Conservation (phyloP, 2,888 invertebrate genomes). For the Coelopa pilipes region DNA sequence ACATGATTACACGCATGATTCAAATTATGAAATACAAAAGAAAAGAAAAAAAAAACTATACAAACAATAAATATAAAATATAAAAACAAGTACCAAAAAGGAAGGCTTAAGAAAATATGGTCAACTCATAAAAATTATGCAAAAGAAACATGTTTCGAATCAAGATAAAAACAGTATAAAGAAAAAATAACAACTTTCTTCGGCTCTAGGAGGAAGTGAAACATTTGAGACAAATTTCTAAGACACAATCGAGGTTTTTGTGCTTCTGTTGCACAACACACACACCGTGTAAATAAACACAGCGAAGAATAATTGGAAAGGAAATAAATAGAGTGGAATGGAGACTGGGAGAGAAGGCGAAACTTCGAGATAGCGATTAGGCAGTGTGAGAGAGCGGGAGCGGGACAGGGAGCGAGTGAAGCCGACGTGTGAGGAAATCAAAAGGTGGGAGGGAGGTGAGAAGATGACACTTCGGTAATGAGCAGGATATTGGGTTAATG, state of each 20-base stretch:
- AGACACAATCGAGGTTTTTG: constrained; percentile 5
- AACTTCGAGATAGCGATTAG: background rate
- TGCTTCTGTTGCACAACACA: background rate
- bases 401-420: background rate
- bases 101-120: too few relatives aligned
- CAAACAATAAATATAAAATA: too few relatives aligned
- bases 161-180: background rate
- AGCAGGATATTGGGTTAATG: too few relatives aligned
- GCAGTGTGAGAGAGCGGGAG: background rate
- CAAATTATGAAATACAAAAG: too few relatives aligned
- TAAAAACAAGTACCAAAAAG: too few relatives aligned
- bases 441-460: background rate
- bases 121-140: too few relatives aligned
- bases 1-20: too few relatives aligned
- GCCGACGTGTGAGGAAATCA: background rate
- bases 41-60: too few relatives aligned
- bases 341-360: background rate
- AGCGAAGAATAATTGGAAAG: background rate
- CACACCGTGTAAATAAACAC: background rate
- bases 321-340: background rate
- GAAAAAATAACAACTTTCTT: background rate
- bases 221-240: background rate
- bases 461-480: too few relatives aligned
- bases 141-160: too few relatives aligned
- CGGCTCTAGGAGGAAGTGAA: background rate